Evolutionary conservation across 1,140 invertebrate species (phyloP), one percentile per base, ranked within the genome.

Genomic region (Zaprionus ghesquierei): DNA sequence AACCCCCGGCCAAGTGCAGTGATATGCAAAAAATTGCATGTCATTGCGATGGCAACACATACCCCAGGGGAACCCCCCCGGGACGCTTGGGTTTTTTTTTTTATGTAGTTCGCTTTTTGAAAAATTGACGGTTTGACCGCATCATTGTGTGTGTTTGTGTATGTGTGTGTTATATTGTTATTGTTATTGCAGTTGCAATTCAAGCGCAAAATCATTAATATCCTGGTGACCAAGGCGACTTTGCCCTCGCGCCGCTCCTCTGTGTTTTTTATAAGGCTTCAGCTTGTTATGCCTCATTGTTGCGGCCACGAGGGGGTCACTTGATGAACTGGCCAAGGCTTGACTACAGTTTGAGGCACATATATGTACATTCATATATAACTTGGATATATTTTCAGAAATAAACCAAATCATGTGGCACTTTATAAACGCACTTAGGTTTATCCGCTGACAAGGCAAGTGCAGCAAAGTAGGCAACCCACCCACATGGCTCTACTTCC

Each of bases 131-230:
- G 84, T 78, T 86, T 81, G 81, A 90, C 81, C 89, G 77, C 81
- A 89, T 79, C 73, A 50, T 33, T n/a, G n/a, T n/a, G 33, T 60
- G 56, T 65, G 29, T 58, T 44, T 79, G 71, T 64, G 62, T 41
- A 27, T 65, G 55, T 77, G 46, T 62, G 46, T 58, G 55, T 56
- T 27, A 13, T 25, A 53, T 61, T 69, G 64, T 70, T 77, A 55
- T 60, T 64, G 23, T 54, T 63, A 51, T 75, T 87, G 80, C 78
- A 79, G 79, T 89, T 84, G 68, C 85, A 89, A 86, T 91, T 91
- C 75, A 91, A 86, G 89, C 85, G 89, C 79, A 82, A 91, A 91
- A 91, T 91, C 89, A 91, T 91, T 91, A 91, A 91, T 91, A 91
- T 91, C 79, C 81, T 87, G 77, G 77, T 75, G 72, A 69, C 65